phyloP scores from a whole-genome alignment of 2,797 vertebrate species.

The Amniataba percoides region DNA sequence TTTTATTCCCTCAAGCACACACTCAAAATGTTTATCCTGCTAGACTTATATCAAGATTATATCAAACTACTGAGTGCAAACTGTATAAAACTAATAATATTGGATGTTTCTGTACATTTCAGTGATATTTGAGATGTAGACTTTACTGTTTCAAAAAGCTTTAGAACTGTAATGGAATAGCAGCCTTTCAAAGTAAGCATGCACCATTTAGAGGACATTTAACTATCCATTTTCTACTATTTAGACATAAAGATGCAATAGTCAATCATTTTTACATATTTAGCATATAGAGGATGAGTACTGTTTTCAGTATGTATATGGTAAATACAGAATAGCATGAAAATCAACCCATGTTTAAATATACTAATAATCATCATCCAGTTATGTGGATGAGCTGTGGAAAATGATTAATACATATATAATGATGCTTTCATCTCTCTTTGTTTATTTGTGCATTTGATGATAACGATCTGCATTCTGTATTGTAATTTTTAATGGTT shows the following conservation, averaged over 20 bases:
- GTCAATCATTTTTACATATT: not conserved
- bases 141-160: not conserved
- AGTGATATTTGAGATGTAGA: not conserved
- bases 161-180: not conserved
- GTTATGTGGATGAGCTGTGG: not conserved
- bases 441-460: not conserved
- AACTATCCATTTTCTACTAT: not conserved
- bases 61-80: conserved; percentile 19
- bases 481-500: not conserved
- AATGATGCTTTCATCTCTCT: not conserved
- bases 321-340: not conserved
- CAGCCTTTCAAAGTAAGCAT: not conserved
- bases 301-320: not conserved
- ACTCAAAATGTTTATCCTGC: conserved; percentile 45
- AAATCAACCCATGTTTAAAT: not conserved
- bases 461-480: not conserved
- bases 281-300: not conserved
- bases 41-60: conserved; percentile 25
- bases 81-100: conserved; percentile 1
- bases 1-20: conserved; percentile 59
- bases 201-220: not conserved
- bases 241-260: not conserved
- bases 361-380: not conserved
- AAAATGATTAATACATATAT: not conserved
- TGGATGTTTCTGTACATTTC: not conserved